Evolutionary conservation across 2,113 vertebrate species (phyloP), one percentile per base, ranked within the genome.

Genomic region (Amia ocellicauda): DNA sequence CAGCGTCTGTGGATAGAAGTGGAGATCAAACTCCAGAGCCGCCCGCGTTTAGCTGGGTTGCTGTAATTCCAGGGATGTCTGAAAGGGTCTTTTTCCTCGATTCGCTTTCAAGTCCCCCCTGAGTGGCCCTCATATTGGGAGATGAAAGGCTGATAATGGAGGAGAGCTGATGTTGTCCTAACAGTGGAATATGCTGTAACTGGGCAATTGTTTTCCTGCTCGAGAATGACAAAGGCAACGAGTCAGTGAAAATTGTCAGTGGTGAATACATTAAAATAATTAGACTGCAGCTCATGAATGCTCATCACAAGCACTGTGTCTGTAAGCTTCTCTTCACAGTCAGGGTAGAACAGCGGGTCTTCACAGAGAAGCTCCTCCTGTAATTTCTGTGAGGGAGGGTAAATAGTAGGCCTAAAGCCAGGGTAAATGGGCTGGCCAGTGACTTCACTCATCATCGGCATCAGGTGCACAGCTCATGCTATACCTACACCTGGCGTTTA

Each of bases 141-240:
- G 56, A 57, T 57, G 53, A 57, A 49, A 24, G 54, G 17, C n/a
- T n/a, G 42, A 47, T 40, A 36, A 41, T 36, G 41, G 13, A 45
- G 8, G 36, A 49, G 20, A 11, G 40, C 26, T 14, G 50, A 41
- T 19, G 40, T 23, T 28, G 31, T 41, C 23, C 7, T 11, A 13
- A 49, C 7, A 3, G 16, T 1, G 14, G 1, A 8, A 28, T 42
- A 19, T 26, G n/a, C 8, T 31, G 11, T 17, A 2, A 54, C 43
- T 4, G 43, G n/a, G 13, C 45, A 36, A 11, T 19, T 52, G 29
- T 17, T 62, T 9, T 62, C 50, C 23, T 62, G 4, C 28, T 20
- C 29, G 3, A 10, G 17, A 29, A 45, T 11, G 45, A 19, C 60
- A 52, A 20, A 0, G 19, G 16, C 60, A 52, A 20, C 0, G 19